A percentile compares a stretch with the other conserved stretches of the same genome.
These are phyloP conservation scores for Agrypnus murinus DNA, from an alignment of 2,888 invertebrate genomes.

Conservation along the genomic window DNA sequence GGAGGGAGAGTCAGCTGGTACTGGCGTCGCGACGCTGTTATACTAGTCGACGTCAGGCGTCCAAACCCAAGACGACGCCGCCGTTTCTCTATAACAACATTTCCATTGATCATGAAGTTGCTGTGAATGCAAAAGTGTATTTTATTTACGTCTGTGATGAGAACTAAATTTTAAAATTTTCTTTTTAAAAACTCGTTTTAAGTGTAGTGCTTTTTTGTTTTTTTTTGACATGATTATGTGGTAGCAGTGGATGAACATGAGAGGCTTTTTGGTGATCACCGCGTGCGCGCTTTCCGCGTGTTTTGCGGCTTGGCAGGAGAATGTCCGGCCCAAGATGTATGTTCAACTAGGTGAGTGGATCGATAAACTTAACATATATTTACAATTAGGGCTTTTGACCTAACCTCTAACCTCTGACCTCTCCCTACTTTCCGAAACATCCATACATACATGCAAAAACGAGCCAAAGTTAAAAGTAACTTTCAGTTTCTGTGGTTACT, in stretches of 20 bases:
- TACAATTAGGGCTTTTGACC: slow-evolving; percentile 6
- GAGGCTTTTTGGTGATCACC: slow-evolving; percentile 66
- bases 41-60: slow-evolving; percentile 75
- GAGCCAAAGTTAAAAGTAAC: slow-evolving; percentile 1
- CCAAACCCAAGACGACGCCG: slow-evolving; percentile 66
- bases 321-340: slow-evolving; percentile 93
- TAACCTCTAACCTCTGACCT: background rate
- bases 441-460: background rate
- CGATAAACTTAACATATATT: slow-evolving; percentile 33
- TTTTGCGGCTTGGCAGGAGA: slow-evolving; percentile 89
- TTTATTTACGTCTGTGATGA: slow-evolving; percentile 59
- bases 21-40: slow-evolving; percentile 73
- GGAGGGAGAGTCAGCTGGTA: slow-evolving; percentile 70
- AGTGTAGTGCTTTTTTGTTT: slow-evolving; percentile 45
- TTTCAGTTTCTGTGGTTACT: background rate
- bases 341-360: slow-evolving; percentile 89
- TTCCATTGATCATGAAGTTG: slow-evolving; percentile 42
- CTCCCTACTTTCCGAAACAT: background rate
- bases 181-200: slow-evolving; percentile 37
- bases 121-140: slow-evolving; percentile 55
- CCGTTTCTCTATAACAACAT: slow-evolving; percentile 50
- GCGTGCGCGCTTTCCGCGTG: slow-evolving; percentile 74
- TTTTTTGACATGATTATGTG: slow-evolving; percentile 48
- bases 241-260: slow-evolving; percentile 56
- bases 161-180: slow-evolving; percentile 52